Percentiles rank a stretch among this genome's conserved stretches.
Evolutionary conservation across 2,113 vertebrate species (phyloP).

Genomic region (Daphoenositta chrysoptera): DNA sequence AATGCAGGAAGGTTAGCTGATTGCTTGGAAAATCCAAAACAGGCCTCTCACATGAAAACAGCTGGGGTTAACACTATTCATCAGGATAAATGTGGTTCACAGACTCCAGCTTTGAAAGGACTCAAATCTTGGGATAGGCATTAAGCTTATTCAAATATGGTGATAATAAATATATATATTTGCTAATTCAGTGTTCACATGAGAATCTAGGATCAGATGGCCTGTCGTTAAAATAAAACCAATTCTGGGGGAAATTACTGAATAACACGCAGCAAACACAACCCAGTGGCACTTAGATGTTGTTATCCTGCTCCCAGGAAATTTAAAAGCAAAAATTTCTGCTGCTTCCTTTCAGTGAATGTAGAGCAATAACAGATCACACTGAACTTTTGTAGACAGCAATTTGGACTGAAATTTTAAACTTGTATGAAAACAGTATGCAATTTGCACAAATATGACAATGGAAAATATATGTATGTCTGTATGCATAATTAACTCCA

Average conservation of each 20-base stretch:
- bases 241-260: slow-evolving; percentile 36
- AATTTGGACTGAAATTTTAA: background rate
- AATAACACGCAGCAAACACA: slow-evolving; percentile 5
- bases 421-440: background rate
- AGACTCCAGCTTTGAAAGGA: background rate
- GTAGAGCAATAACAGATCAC: background rate
- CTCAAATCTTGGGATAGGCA: background rate
- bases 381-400: background rate
- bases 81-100: background rate
- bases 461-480: background rate
- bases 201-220: slow-evolving; percentile 39
- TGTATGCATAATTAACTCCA: background rate
- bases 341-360: slow-evolving; percentile 5
- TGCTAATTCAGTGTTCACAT: slow-evolving; percentile 3
- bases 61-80: background rate
- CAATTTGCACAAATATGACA: background rate
- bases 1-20: background rate
- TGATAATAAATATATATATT: slow-evolving; percentile 13
- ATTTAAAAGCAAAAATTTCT: slow-evolving; percentile 24
- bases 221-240: slow-evolving; percentile 38
- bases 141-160: background rate
- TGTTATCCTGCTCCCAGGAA: slow-evolving; percentile 15
- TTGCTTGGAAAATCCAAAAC: background rate
- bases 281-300: slow-evolving; percentile 10
- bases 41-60: background rate